phyloP scores from a whole-genome alignment of 2,888 invertebrate genomes.

The Drosophila kambysellisi region DNA sequence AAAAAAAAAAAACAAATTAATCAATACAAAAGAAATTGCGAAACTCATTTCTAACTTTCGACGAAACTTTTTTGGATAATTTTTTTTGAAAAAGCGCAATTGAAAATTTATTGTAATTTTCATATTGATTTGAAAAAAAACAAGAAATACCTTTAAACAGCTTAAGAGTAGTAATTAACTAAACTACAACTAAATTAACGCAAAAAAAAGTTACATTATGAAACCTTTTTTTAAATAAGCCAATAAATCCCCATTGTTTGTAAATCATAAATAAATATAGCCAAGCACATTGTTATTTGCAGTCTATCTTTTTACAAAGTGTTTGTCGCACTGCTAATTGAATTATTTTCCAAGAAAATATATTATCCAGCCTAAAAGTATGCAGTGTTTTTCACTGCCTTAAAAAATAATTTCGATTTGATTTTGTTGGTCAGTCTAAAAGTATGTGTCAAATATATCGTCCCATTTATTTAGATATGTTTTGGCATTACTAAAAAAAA shows the following conservation, averaged over 20 bases:
- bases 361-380: not conserved
- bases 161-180: not conserved
- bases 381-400: not conserved
- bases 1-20: not conserved
- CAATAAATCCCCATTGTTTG: constrained; percentile 49
- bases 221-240: constrained; percentile 31
- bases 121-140: not conserved
- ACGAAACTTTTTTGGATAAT: not conserved
- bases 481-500: not conserved
- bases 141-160: constrained; percentile 29
- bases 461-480: not conserved
- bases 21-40: not conserved
- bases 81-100: constrained; percentile 16
- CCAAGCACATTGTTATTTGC: constrained; percentile 8
- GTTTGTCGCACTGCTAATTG: not conserved
- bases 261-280: constrained; percentile 39
- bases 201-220: constrained; percentile 4
- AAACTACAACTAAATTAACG: constrained; percentile 13
- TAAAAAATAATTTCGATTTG: not conserved
- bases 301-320: not conserved
- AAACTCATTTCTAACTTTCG: not conserved
- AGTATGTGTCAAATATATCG: not conserved
- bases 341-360: not conserved
- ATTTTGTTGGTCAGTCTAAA: not conserved
- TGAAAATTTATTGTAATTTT: constrained; percentile 26